phyloP scores from a whole-genome alignment of 2,113 vertebrate species.

The Trematocara nigrifrons region DNA sequence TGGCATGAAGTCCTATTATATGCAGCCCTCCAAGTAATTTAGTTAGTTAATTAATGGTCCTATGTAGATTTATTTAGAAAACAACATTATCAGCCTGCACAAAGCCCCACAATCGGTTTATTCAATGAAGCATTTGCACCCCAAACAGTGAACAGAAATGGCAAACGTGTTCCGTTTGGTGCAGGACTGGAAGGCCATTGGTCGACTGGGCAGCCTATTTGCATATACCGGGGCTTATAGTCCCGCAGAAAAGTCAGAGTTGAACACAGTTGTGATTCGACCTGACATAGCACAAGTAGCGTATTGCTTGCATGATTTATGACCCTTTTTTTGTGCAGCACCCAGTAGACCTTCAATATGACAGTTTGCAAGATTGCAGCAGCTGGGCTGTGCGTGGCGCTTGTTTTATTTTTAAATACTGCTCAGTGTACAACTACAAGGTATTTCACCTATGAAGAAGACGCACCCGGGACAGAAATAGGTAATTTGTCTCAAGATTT shows the following conservation, averaged over 20 bases:
- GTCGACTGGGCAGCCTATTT: conserved; percentile 52
- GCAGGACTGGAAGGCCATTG: conserved; percentile 55
- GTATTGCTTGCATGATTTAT: conserved; percentile 12
- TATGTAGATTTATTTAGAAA: conserved; percentile 25
- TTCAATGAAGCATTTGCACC: conserved; percentile 53
- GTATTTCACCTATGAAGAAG: conserved; percentile 69
- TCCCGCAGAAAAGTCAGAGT: conserved; percentile 8
- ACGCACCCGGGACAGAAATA: conserved; percentile 57
- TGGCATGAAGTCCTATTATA: neutral
- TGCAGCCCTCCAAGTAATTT: neutral
- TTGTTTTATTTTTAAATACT: conserved; percentile 12
- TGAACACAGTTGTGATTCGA: neutral
- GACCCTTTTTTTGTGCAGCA: neutral
- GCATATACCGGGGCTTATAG: conserved; percentile 63
- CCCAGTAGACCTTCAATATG: conserved; percentile 30
- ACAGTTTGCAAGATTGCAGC: neutral
- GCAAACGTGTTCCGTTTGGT: conserved; percentile 63
- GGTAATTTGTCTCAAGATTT: conserved; percentile 63
- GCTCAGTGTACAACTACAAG: conserved; percentile 48
- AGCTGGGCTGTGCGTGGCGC: neutral
- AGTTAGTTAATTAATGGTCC: conserved; percentile 26
- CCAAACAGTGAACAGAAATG: neutral
- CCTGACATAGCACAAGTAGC: neutral
- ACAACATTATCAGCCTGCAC: conserved; percentile 12
- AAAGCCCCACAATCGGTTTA: conserved; percentile 21